Evolutionary conservation across 1,140 invertebrate genomes (phyloP).

Genomic region (Dermatophagoides farinae): DNA sequence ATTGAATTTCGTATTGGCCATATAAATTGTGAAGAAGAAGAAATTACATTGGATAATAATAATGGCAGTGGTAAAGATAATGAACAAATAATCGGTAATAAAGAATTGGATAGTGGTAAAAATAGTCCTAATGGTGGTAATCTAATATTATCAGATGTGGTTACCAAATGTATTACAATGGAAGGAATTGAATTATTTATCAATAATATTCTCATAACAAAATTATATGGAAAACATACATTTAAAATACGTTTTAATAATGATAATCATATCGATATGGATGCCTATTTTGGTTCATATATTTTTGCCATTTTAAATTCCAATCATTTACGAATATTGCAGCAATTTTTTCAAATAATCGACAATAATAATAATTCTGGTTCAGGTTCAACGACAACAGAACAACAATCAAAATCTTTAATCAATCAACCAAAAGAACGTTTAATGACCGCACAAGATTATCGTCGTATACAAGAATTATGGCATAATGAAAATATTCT

Average conservation of each 20-base stretch:
- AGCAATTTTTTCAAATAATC: conserved; percentile 1
- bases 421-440: not conserved
- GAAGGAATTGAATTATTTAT: conserved; percentile 14
- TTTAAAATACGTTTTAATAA: conserved; percentile 13
- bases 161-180: conserved; percentile 10
- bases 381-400: not conserved
- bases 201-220: conserved; percentile 4
- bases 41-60: not conserved
- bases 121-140: not conserved
- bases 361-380: not conserved
- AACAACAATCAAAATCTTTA: too few species aligned
- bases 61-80: conserved; percentile 3
- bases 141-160: not conserved
- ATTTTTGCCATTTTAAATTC: conserved; percentile 11
- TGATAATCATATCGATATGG: conserved; percentile 4
- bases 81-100: not conserved
- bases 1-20: conserved; percentile 11
- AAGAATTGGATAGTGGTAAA: not conserved
- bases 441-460: not conserved
- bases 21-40: conserved; percentile 12
- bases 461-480: not conserved
- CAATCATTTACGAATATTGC: conserved; percentile 10
- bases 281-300: conserved; percentile 7
- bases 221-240: conserved; percentile 9
- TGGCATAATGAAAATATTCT: not conserved